Evolutionary conservation across 1,140 invertebrate species (phyloP).

Genomic region (Zophobas atratus): DNA sequence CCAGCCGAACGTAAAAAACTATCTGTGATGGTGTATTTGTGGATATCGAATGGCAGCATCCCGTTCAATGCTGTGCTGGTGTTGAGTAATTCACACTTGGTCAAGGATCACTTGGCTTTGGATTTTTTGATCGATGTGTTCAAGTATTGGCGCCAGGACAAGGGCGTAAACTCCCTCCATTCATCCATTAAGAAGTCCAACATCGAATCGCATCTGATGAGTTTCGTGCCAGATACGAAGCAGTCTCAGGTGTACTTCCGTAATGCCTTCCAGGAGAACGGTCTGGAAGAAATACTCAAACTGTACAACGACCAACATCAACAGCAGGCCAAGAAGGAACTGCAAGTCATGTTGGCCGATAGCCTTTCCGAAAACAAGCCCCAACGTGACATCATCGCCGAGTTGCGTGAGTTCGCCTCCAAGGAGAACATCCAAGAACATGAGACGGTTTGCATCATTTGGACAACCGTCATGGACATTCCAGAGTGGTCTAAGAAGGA

Average conservation of each 20-base stretch:
- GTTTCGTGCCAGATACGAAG: constrained; percentile 94
- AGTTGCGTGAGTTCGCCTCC: constrained; percentile 88
- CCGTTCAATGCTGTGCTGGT: constrained; percentile 88
- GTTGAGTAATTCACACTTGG: constrained; percentile 91
- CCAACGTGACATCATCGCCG: constrained; percentile 85
- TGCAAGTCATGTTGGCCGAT: constrained; percentile 83
- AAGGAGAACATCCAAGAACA: constrained; percentile 89
- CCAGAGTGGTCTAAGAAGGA: constrained; percentile 99
- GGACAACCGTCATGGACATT: constrained; percentile 93
- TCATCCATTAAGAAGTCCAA: constrained; percentile 90
- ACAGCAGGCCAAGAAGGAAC: constrained; percentile 86
- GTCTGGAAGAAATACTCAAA: constrained; percentile 89
- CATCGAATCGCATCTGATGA: constrained; percentile 90
- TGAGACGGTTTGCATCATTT: constrained; percentile 90
- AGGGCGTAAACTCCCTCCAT: constrained; percentile 88
- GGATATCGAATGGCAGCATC: constrained; percentile 92
- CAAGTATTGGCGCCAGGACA: constrained; percentile 91
- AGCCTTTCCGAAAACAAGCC: constrained; percentile 87
- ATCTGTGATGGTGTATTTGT: constrained; percentile 93
- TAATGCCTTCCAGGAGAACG: constrained; percentile 87
- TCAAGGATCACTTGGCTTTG: constrained; percentile 94
- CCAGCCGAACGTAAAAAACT: constrained; percentile 91
- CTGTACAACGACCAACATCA: constrained; percentile 92
- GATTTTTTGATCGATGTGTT: constrained; percentile 95
- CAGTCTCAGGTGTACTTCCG: constrained; percentile 91